Evolutionary conservation across 2,797 vertebrate genomes (phyloP).

Genomic region (Discoglossus pictus): DNA sequence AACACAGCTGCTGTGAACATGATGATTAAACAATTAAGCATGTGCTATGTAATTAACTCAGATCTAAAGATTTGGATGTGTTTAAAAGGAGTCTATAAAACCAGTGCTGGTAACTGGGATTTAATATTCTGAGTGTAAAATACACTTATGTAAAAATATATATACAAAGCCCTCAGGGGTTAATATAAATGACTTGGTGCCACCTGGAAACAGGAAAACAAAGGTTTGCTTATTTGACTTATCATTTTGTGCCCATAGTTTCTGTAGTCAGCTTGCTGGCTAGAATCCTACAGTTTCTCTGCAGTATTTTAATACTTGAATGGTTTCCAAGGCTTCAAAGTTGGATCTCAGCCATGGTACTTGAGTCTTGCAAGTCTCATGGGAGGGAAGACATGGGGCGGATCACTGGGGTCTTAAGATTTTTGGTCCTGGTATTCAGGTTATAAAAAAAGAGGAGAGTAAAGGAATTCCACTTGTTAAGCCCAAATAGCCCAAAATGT

Average conservation of each 20-base stretch:
- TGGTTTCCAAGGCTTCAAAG: conserved; percentile 40
- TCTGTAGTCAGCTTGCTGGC: conserved; percentile 8
- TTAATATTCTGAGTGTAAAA: no score
- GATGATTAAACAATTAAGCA: no score
- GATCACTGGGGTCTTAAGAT: conserved; percentile 13
- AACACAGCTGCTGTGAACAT: no score
- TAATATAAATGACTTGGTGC: no score
- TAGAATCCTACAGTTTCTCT: conserved; percentile 9
- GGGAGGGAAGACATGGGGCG: conserved; percentile 2
- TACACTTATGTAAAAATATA: no score
- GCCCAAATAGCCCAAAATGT: neutral
- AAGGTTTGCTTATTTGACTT: conserved; percentile 29
- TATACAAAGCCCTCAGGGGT: no score
- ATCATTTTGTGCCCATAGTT: neutral
- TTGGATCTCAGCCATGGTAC: conserved; percentile 38
- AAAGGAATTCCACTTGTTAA: neutral
- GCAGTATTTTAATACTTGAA: conserved; percentile 46
- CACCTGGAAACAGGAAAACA: conserved; percentile 18
- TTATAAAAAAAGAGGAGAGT: conserved; percentile 5
- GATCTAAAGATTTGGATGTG: no score
- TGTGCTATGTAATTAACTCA: no score
- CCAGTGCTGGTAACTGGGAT: no score
- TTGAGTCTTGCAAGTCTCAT: conserved; percentile 21
- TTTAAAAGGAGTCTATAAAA: no score
- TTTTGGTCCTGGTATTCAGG: no score